These are phyloP conservation scores for Aphelenchoides fujianensis DNA, from an alignment of 1,140 invertebrate genomes.

Conservation along the genomic window DNA sequence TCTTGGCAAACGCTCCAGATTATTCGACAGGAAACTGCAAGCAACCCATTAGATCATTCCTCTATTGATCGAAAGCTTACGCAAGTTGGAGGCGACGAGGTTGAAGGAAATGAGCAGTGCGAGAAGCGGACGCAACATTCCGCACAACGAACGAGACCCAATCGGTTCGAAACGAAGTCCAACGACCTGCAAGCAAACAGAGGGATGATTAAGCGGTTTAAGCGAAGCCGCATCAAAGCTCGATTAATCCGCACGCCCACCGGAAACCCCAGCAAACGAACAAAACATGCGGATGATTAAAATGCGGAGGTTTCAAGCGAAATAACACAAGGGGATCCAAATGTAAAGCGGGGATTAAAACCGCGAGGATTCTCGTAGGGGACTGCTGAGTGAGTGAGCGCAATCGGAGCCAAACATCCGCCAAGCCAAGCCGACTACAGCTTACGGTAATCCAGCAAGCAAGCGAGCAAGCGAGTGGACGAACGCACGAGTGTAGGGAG, in stretches of 20 bases:
- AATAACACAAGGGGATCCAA: no score
- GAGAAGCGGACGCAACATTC: neutral
- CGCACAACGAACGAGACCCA: neutral
- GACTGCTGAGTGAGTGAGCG: no score
- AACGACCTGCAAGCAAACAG: neutral
- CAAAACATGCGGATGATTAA: neutral
- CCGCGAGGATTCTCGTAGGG: no score
- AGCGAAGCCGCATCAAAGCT: neutral
- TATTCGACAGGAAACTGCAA: constrained; percentile 20
- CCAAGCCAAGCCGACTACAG: neutral
- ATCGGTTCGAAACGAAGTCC: neutral
- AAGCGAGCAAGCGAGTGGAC: neutral
- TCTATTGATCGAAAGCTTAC: constrained; percentile 6
- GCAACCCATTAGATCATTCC: neutral
- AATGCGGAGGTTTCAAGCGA: no score
- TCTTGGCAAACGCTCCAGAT: constrained; percentile 7
- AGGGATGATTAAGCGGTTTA: neutral
- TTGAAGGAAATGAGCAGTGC: neutral
- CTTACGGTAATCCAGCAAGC: neutral
- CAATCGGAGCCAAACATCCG: neutral
- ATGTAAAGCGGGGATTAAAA: no score
- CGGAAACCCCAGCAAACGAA: neutral
- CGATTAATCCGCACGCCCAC: neutral
- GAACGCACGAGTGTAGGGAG: neutral
- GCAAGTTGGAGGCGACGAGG: neutral